Conservation (phyloP, 2,797 vertebrate genomes). For the Lepus oiostolus region DNA sequence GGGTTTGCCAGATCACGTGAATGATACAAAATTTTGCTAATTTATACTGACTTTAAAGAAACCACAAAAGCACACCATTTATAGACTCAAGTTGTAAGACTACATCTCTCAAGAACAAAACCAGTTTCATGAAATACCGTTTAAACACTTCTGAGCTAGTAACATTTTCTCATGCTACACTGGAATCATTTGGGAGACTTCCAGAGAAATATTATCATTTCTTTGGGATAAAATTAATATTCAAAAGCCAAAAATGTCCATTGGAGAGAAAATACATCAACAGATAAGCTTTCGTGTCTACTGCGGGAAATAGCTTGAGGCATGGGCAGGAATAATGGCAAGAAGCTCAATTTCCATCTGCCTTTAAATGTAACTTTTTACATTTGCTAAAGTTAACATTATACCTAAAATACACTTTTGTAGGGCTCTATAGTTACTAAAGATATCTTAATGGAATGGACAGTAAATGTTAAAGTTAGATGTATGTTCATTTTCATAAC, state of each 20-base stretch:
- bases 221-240: slow-evolving; percentile 83
- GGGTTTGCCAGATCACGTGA: not conserved
- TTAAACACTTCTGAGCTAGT: slow-evolving; percentile 84
- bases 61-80: not conserved
- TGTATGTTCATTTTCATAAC: not conserved
- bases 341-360: slow-evolving; percentile 75
- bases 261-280: slow-evolving; percentile 76
- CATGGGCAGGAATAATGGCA: slow-evolving; percentile 60
- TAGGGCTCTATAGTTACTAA: not conserved
- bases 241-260: slow-evolving; percentile 82
- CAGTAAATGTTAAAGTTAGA: slow-evolving; percentile 52
- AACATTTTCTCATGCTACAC: slow-evolving; percentile 73
- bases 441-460: slow-evolving; percentile 34
- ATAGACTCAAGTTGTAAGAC: slow-evolving; percentile 60
- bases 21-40: not conserved
- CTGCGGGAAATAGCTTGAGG: slow-evolving; percentile 82
- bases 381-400: slow-evolving; percentile 67
- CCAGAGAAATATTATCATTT: slow-evolving; percentile 83
- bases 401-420: not conserved
- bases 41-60: not conserved
- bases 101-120: slow-evolving; percentile 69
- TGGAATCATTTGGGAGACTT: slow-evolving; percentile 82
- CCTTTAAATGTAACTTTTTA: slow-evolving; percentile 76
- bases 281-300: slow-evolving; percentile 78
- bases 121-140: slow-evolving; percentile 74